Conservation (phyloP, 2,113 vertebrate genomes). For the Chaenogobius annularis region DNA sequence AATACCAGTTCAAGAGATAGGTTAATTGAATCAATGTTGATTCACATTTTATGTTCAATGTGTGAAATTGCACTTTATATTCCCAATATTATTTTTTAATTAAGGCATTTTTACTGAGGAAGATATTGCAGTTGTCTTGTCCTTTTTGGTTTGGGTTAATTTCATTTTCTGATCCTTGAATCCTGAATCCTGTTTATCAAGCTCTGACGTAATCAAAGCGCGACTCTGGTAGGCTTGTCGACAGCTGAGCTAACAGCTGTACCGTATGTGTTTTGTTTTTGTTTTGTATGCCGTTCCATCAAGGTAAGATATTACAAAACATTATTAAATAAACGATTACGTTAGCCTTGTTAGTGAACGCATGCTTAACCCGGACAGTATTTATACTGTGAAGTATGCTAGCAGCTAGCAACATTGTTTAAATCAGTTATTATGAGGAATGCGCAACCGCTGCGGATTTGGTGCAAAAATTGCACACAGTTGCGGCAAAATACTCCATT, state of each 20-base stretch:
- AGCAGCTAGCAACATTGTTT: constrained; percentile 49
- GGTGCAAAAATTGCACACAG: constrained; percentile 76
- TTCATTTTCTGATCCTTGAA: not conserved
- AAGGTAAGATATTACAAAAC: constrained; percentile 55
- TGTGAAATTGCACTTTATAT: too few species aligned
- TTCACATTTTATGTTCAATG: too few species aligned
- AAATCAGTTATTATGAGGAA: constrained; percentile 74
- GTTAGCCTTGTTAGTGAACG: not conserved
- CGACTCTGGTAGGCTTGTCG: constrained; percentile 65
- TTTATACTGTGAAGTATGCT: constrained; percentile 37
- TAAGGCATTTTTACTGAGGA: too few species aligned
- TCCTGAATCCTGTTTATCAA: constrained; percentile 13
- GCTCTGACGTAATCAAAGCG: constrained; percentile 67
- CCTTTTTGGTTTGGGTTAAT: not conserved
- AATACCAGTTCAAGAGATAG: too few species aligned
- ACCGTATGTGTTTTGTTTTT: constrained; percentile 56
- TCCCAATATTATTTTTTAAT: too few species aligned
- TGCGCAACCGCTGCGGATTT: constrained; percentile 80
- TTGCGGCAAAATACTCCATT: constrained; percentile 63
- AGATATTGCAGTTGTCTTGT: not conserved
- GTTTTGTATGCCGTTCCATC: constrained; percentile 35
- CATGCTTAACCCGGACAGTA: constrained; percentile 4
- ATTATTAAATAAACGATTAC: not conserved
- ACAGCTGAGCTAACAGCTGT: constrained; percentile 57
- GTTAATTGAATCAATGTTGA: too few species aligned